A percentile compares a stretch with the other conserved stretches of the same genome.
Conservation (phyloP, 1,140 invertebrate species). For the Hypothenemus hampei region DNA sequence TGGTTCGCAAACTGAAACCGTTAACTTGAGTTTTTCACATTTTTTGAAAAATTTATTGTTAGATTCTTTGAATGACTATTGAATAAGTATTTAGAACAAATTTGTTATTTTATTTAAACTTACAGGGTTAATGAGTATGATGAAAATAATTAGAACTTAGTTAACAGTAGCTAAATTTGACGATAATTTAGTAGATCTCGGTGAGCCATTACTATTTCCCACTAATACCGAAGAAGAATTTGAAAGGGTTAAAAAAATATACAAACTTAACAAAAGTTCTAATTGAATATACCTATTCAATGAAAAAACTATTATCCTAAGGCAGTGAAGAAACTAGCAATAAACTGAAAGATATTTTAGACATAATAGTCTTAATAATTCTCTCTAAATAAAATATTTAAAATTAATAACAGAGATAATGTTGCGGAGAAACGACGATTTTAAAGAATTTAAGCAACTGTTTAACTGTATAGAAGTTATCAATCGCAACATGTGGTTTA, state of each 20-base stretch:
- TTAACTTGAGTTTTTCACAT: too few relatives aligned
- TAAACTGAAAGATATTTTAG: slow-evolving; percentile 12
- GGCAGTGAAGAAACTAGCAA: not conserved
- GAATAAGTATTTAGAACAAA: too few relatives aligned
- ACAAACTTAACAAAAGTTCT: too few relatives aligned
- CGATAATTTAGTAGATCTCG: slow-evolving; percentile 7
- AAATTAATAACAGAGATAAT: not conserved
- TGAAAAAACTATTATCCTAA: too few relatives aligned
- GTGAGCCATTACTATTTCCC: not conserved
- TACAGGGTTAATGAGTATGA: too few relatives aligned
- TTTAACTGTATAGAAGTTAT: not conserved
- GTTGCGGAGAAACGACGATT: not conserved
- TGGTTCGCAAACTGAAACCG: slow-evolving; percentile 24
- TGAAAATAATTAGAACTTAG: slow-evolving; percentile 2
- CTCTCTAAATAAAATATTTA: slow-evolving; percentile 9
- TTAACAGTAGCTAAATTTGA: not conserved
- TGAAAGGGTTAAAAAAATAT: slow-evolving; percentile 16
- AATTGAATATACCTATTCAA: too few relatives aligned
- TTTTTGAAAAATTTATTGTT: too few relatives aligned
- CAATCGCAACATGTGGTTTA: slow-evolving; percentile 8
- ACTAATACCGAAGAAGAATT: not conserved
- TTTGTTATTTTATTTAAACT: too few relatives aligned
- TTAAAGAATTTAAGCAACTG: slow-evolving; percentile 2
- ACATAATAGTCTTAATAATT: slow-evolving; percentile 9
- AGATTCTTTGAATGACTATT: too few relatives aligned